Evolutionary conservation across 2,888 invertebrate genomes (phyloP).

Genomic region (Abrostola triplasia): DNA sequence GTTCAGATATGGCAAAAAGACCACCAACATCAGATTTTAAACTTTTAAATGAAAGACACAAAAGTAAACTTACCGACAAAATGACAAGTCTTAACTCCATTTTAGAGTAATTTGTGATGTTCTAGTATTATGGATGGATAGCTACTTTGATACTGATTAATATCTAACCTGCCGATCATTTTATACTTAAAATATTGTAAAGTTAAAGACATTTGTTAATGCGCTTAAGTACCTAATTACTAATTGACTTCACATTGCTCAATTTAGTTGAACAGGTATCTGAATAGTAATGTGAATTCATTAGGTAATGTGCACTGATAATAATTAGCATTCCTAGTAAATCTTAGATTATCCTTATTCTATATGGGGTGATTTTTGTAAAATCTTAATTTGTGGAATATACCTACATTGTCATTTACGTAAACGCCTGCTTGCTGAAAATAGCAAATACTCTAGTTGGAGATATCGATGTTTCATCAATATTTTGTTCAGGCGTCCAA

Average conservation of each 20-base stretch:
- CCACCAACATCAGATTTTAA: neutral
- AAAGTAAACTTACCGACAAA: slow-evolving; percentile 1
- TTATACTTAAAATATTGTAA: neutral
- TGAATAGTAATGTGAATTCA: neutral
- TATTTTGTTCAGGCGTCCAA: too few relatives aligned
- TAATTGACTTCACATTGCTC: neutral
- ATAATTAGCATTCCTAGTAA: neutral
- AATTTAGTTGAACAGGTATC: neutral
- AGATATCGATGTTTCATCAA: too few relatives aligned
- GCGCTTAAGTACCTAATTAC: neutral
- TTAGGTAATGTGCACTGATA: neutral
- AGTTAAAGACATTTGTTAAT: neutral
- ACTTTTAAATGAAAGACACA: neutral
- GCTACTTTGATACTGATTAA: neutral
- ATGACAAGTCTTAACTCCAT: slow-evolving; percentile 1
- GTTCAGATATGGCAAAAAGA: neutral
- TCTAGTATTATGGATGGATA: neutral
- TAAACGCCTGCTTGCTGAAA: too few relatives aligned
- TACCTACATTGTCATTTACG: too few relatives aligned
- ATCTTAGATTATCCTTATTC: too few relatives aligned
- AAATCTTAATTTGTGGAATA: too few relatives aligned
- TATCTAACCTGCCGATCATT: neutral
- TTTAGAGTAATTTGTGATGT: neutral
- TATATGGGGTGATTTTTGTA: too few relatives aligned
- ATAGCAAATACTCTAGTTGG: too few relatives aligned